A percentile compares a stretch with the other conserved stretches of the same genome.
Conservation (phyloP, 2,888 invertebrate species). For the Endomychus coccineus region DNA sequence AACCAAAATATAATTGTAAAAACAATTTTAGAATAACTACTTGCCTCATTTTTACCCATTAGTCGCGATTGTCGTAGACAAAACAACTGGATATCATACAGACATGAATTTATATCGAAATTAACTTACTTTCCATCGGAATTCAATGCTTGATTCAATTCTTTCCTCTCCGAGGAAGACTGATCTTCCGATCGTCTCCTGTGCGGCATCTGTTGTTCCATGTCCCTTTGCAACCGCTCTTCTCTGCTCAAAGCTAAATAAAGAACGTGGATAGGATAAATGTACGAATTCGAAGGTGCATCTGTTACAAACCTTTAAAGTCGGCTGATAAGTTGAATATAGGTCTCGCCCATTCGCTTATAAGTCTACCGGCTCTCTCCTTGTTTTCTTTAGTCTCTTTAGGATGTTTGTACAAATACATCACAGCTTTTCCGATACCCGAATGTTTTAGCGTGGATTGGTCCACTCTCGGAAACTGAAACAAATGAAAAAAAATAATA, state of each 20-base stretch:
- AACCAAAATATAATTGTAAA: no score
- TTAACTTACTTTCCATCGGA: conserved; percentile 52
- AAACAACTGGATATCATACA: no score
- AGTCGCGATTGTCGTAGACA: no score
- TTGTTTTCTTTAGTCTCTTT: conserved; percentile 91
- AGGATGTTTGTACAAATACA: conserved; percentile 99
- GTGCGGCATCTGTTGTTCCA: conserved; percentile 69
- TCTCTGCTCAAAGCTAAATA: conserved; percentile 74
- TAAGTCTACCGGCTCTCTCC: conserved; percentile 82
- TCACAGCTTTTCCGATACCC: conserved; percentile 97
- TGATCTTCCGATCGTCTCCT: conserved; percentile 46
- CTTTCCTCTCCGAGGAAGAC: conserved; percentile 46
- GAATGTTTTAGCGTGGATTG: conserved; percentile 88
- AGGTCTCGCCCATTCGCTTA: conserved; percentile 96
- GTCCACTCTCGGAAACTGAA: conserved; percentile 81
- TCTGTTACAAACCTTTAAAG: conserved; percentile 54
- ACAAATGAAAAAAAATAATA: no score
- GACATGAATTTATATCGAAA: neutral
- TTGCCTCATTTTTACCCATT: no score
- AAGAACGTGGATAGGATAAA: neutral
- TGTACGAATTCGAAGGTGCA: neutral
- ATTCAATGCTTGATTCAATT: conserved; percentile 57
- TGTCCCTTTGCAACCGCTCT: conserved; percentile 87
- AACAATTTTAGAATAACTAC: no score
- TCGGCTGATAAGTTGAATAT: conserved; percentile 94